These are phyloP conservation scores for Linyphia triangularis DNA, from an alignment of 2,888 invertebrate species.

Conservation along the genomic window DNA sequence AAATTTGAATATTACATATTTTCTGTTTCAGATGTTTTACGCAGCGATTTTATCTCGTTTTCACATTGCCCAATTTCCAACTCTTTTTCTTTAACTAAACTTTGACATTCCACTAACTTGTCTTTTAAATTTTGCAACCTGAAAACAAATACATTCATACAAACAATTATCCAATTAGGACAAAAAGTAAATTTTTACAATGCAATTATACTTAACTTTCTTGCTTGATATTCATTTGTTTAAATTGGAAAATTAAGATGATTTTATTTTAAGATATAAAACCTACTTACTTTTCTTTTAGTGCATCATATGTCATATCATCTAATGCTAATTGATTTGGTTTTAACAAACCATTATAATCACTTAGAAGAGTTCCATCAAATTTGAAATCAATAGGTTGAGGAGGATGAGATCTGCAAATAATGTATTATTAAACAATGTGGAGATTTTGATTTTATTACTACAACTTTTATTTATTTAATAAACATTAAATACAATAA, in stretches of 20 bases:
- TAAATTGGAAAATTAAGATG: neutral
- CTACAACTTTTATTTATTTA: no score
- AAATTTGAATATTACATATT: conserved; percentile 65
- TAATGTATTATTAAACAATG: neutral
- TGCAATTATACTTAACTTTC: no score
- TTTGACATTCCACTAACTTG: conserved; percentile 74
- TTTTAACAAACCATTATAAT: conserved; percentile 90
- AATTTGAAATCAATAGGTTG: conserved; percentile 90
- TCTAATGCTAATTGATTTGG: conserved; percentile 94
- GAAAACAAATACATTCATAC: conserved; percentile 18
- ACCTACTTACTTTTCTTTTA: conserved; percentile 85
- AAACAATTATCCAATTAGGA: neutral
- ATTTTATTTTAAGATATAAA: neutral
- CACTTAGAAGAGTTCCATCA: conserved; percentile 92
- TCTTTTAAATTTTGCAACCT: conserved; percentile 63
- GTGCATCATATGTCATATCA: conserved; percentile 93
- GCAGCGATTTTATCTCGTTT: conserved; percentile 77
- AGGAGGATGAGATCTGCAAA: conserved; percentile 70
- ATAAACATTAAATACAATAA: neutral
- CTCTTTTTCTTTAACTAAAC: conserved; percentile 78
- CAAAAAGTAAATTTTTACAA: no score
- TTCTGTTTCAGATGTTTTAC: conserved; percentile 76
- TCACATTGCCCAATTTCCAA: conserved; percentile 78
- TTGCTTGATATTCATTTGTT: neutral
- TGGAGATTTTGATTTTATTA: neutral